Conservation (phyloP, 2,888 invertebrate species). For the Conops quadrifasciatus region DNA sequence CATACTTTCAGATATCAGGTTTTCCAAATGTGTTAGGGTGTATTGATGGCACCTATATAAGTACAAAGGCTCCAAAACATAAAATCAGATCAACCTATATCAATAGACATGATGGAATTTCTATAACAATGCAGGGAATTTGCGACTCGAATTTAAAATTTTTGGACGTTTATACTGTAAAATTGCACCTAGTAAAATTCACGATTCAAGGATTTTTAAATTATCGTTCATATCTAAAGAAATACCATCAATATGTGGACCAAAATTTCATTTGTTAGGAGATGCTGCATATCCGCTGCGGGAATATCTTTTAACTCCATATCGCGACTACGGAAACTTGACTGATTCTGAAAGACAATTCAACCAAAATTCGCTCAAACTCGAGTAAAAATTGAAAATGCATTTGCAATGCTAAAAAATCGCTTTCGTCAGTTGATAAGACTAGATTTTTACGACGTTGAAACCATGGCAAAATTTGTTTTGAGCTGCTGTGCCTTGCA, state of each 20-base stretch:
- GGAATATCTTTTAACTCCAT: constrained; percentile 47
- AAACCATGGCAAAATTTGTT: constrained; percentile 46
- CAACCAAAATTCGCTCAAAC: constrained; percentile 50
- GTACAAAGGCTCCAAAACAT: constrained; percentile 49
- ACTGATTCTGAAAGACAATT: constrained; percentile 46
- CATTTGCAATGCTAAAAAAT: constrained; percentile 52
- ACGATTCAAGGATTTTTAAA: constrained; percentile 49
- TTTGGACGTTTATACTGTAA: constrained; percentile 52
- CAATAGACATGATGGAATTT: constrained; percentile 46
- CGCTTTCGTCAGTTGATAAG: constrained; percentile 44
- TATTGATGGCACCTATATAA: constrained; percentile 39
- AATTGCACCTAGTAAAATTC: constrained; percentile 52
- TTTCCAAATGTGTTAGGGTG: constrained; percentile 38
- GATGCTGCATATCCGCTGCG: constrained; percentile 38
- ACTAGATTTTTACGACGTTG: constrained; percentile 37
- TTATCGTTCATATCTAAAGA: constrained; percentile 43
- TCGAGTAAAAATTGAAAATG: constrained; percentile 53
- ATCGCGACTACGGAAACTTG: constrained; percentile 49
- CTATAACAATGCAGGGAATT: constrained; percentile 52
- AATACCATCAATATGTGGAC: constrained; percentile 42
- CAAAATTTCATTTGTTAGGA: constrained; percentile 38
- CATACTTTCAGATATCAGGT: constrained; percentile 34
- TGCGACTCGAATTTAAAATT: constrained; percentile 50
- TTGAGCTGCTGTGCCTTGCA: constrained; percentile 50
- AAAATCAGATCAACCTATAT: constrained; percentile 55